phyloP scores from a whole-genome alignment of 64 coral and sea anemone species.

The Stichodactyla mertensii region DNA sequence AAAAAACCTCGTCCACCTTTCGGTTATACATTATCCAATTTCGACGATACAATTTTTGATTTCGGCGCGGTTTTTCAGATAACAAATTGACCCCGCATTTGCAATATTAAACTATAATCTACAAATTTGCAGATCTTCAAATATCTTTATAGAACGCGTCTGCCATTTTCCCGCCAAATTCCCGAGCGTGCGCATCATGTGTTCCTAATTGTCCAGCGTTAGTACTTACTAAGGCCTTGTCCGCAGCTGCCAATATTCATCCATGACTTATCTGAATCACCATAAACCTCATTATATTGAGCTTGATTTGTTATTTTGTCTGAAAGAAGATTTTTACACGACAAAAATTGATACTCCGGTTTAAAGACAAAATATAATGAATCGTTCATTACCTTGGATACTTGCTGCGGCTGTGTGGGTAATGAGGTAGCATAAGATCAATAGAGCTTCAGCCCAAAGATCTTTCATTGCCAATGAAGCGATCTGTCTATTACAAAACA shows the following conservation, averaged over 20 bases:
- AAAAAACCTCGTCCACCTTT: too few species aligned
- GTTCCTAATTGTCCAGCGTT: neutral
- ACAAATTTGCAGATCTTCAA: too few species aligned
- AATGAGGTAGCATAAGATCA: neutral
- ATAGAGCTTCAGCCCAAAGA: neutral
- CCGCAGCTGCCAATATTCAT: constrained; percentile 25
- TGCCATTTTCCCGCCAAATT: neutral
- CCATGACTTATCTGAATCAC: constrained; percentile 13
- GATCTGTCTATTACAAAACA: neutral
- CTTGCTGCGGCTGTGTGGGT: neutral
- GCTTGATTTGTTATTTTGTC: neutral
- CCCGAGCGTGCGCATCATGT: neutral
- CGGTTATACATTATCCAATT: too few species aligned
- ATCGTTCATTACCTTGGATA: neutral
- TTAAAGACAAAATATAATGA: too few species aligned
- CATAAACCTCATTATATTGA: constrained; percentile 17
- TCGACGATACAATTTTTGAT: too few species aligned
- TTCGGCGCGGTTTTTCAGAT: too few species aligned
- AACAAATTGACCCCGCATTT: too few species aligned
- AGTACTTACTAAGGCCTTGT: constrained; percentile 8
- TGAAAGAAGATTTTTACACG: neutral
- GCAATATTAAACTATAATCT: too few species aligned
- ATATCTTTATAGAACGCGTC: neutral
- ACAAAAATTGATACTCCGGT: too few species aligned
- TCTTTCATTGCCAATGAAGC: neutral